Evolutionary conservation across 1,140 invertebrate species (phyloP).

Genomic region (Neodiprion virginianus): DNA sequence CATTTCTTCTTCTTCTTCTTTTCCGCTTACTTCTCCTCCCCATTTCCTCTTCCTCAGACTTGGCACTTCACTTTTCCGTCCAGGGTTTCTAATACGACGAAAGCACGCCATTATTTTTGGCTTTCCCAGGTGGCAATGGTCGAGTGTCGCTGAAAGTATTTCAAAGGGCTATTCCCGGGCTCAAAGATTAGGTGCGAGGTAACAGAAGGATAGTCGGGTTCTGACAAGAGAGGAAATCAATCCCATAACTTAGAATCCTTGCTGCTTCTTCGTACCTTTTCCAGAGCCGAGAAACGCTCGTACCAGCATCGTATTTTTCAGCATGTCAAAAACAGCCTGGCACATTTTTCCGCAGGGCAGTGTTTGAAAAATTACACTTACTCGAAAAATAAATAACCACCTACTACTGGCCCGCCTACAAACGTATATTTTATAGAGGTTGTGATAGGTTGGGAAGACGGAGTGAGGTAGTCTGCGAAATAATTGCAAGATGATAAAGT

Average conservation of each 20-base stretch:
- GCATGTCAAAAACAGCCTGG: slow-evolving; percentile 52
- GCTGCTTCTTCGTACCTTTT: slow-evolving; percentile 24
- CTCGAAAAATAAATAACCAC: slow-evolving; percentile 53
- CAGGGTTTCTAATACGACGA: neutral
- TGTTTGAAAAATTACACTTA: slow-evolving; percentile 56
- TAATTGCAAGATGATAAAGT: slow-evolving; percentile 50
- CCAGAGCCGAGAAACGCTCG: slow-evolving; percentile 35
- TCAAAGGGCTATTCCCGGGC: neutral
- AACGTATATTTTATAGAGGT: slow-evolving; percentile 45
- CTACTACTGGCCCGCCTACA: slow-evolving; percentile 38
- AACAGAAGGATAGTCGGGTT: slow-evolving; percentile 21
- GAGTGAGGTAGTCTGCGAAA: slow-evolving; percentile 32
- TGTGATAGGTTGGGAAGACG: slow-evolving; percentile 26
- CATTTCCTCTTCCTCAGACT: neutral
- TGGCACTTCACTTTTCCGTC: neutral
- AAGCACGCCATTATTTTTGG: slow-evolving; percentile 3
- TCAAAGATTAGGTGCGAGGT: slow-evolving; percentile 26
- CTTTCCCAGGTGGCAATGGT: neutral
- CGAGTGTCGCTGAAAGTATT: neutral
- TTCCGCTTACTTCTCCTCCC: neutral
- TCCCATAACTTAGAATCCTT: slow-evolving; percentile 36
- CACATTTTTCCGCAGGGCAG: slow-evolving; percentile 50
- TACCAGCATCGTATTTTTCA: slow-evolving; percentile 49
- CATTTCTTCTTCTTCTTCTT: neutral
- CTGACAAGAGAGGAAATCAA: slow-evolving; percentile 38